Conservation (phyloP, 2,797 vertebrate species). For the Lycodopsis pacificus region DNA sequence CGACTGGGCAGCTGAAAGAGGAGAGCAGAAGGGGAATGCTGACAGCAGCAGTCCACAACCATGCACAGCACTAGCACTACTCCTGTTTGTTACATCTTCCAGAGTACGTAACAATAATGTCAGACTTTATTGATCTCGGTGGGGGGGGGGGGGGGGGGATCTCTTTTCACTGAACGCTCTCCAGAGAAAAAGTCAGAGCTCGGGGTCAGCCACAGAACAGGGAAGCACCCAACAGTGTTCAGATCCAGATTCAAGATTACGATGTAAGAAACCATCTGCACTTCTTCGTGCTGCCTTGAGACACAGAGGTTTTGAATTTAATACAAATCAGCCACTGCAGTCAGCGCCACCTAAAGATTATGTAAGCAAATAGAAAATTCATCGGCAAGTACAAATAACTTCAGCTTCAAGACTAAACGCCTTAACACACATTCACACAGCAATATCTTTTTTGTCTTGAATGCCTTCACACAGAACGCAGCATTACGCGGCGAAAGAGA, state of each 20-base stretch:
- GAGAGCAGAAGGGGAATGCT: slow-evolving; percentile 74
- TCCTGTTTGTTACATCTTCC: slow-evolving; percentile 39
- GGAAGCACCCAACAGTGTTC: slow-evolving; percentile 17
- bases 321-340: not conserved
- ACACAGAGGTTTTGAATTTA: slow-evolving; percentile 26
- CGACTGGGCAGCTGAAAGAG: slow-evolving; percentile 75
- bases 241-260: slow-evolving; percentile 20
- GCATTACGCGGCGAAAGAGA: too few species aligned
- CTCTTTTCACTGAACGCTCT: slow-evolving; percentile 25
- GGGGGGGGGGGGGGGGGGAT: not conserved
- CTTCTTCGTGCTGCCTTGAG: slow-evolving; percentile 1
- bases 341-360: not conserved
- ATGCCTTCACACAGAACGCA: too few species aligned
- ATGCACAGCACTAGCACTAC: slow-evolving; percentile 42
- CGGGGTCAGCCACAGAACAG: slow-evolving; percentile 28
- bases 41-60: slow-evolving; percentile 69
- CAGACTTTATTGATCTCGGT: slow-evolving; percentile 40
- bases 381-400: not conserved
- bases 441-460: too few species aligned
- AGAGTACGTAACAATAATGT: slow-evolving; percentile 40
- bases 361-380: slow-evolving; percentile 11
- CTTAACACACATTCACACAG: too few species aligned
- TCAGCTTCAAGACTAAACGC: not conserved
- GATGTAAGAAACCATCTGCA: slow-evolving; percentile 3
- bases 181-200: slow-evolving; percentile 31